Conservation (phyloP, 2,888 invertebrate species). For the Leucophenga maculata region DNA sequence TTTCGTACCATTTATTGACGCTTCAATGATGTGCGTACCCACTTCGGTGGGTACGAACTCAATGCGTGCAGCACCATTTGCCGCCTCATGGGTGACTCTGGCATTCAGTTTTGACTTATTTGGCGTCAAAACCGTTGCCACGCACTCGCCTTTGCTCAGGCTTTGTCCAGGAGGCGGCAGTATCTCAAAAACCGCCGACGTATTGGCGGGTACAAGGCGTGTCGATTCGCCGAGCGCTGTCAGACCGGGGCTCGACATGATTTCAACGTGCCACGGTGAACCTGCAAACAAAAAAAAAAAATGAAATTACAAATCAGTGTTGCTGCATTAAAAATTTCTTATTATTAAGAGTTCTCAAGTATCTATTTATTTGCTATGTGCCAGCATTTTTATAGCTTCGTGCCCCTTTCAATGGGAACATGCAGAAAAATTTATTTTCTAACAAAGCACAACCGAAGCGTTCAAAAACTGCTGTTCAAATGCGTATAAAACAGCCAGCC, state of each 20-base stretch:
- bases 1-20: slow-evolving; percentile 90
- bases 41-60: slow-evolving; percentile 95
- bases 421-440: neutral
- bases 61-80: slow-evolving; percentile 87
- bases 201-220: slow-evolving; percentile 89
- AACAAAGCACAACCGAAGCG: slow-evolving; percentile 10
- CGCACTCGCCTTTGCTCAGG: slow-evolving; percentile 75
- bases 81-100: slow-evolving; percentile 85
- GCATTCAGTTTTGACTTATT: slow-evolving; percentile 87
- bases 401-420: no score
- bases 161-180: slow-evolving; percentile 74
- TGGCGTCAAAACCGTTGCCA: slow-evolving; percentile 84
- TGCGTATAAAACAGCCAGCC: neutral
- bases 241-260: slow-evolving; percentile 84
- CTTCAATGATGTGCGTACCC: slow-evolving; percentile 94
- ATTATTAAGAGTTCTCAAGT: no score
- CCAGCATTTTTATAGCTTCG: no score
- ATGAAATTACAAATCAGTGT: no score
- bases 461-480: neutral
- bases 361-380: no score
- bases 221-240: slow-evolving; percentile 91
- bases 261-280: slow-evolving; percentile 95
- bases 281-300: slow-evolving; percentile 75
- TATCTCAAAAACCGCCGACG: slow-evolving; percentile 88
- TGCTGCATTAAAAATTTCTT: no score